phyloP scores from a whole-genome alignment of 2,113 vertebrate species.

The Manacus vitellinus region DNA sequence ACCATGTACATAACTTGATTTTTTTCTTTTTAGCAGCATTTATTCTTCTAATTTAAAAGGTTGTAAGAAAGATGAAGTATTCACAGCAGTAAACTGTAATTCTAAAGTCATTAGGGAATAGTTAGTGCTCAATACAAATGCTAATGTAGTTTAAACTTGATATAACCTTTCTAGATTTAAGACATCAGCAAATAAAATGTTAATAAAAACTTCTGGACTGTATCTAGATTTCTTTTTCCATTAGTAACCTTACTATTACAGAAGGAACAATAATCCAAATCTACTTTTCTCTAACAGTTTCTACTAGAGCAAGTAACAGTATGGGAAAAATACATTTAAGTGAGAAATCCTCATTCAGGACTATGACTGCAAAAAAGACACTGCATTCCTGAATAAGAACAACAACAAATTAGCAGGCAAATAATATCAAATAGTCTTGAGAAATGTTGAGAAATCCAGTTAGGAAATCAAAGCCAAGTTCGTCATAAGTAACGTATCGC shows the following conservation, averaged over 20 bases:
- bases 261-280: slow-evolving; percentile 8
- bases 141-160: slow-evolving; percentile 38
- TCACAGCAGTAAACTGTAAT: slow-evolving; percentile 16
- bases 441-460: background rate
- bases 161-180: slow-evolving; percentile 48
- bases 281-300: background rate
- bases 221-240: background rate
- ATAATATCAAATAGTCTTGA: background rate
- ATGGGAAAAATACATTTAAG: background rate
- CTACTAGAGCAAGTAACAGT: background rate
- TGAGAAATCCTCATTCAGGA: background rate
- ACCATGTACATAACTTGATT: background rate
- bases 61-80: slow-evolving; percentile 39
- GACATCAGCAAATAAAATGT: slow-evolving; percentile 21
- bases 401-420: background rate
- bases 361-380: background rate
- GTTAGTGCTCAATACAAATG: slow-evolving; percentile 6
- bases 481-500: background rate
- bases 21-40: slow-evolving; percentile 17
- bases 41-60: slow-evolving; percentile 44
- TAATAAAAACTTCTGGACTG: slow-evolving; percentile 13
- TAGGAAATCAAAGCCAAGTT: background rate
- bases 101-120: slow-evolving; percentile 34
- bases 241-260: background rate
- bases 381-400: background rate